phyloP scores from a whole-genome alignment of 2,888 invertebrate genomes.

The Scaptomyza caliginosa region DNA sequence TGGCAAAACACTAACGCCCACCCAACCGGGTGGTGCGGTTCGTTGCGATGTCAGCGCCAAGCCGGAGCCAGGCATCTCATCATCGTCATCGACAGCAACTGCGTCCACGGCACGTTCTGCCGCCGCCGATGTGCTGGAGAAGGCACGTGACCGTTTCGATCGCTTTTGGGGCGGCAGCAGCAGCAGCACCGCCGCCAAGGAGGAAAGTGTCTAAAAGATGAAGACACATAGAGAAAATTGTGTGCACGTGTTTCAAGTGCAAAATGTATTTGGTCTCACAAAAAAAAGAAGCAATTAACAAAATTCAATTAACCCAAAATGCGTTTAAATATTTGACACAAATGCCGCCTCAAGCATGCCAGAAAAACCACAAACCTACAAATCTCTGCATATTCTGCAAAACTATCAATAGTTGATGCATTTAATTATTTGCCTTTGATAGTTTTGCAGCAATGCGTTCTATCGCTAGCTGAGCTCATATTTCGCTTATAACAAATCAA shows the following conservation, averaged over 20 bases:
- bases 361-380: conserved; percentile 28
- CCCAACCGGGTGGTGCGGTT: conserved; percentile 69
- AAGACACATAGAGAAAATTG: neutral
- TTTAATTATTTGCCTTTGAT: neutral
- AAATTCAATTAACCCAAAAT: conserved; percentile 32
- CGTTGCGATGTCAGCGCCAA: conserved; percentile 52
- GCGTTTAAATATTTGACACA: conserved; percentile 31
- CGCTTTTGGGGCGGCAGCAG: conserved; percentile 90
- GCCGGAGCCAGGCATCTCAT: conserved; percentile 50
- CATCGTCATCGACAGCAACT: conserved; percentile 73
- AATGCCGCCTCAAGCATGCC: conserved; percentile 39
- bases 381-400: conserved; percentile 7
- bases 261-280: conserved; percentile 51
- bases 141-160: conserved; percentile 92
- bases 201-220: conserved; percentile 85
- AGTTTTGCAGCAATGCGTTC: conserved; percentile 13
- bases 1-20: conserved; percentile 68
- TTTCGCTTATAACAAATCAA: conserved; percentile 15
- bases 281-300: conserved; percentile 21
- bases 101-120: conserved; percentile 79
- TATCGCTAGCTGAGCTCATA: conserved; percentile 18
- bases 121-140: conserved; percentile 91
- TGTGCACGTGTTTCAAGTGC: conserved; percentile 40
- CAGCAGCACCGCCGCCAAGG: conserved; percentile 85
- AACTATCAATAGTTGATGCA: conserved; percentile 15